phyloP scores from a whole-genome alignment of 2,888 invertebrate genomes.

The Unio delphinus region DNA sequence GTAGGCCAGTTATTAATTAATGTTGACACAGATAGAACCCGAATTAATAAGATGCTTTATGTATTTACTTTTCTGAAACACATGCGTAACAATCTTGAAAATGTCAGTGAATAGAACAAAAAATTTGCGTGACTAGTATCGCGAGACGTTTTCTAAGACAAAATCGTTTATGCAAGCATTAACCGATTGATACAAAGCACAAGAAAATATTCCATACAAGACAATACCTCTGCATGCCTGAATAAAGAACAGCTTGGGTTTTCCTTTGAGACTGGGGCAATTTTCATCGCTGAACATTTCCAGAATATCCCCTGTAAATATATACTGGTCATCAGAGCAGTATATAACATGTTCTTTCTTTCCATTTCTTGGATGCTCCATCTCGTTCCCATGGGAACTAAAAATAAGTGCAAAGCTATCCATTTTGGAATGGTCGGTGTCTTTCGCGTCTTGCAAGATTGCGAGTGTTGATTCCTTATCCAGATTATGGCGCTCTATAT shows the following conservation, averaged over 20 bases:
- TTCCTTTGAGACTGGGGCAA: slow-evolving; percentile 25
- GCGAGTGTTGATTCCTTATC: slow-evolving; percentile 16
- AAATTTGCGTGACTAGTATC: too few relatives aligned
- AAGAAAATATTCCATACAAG: too few relatives aligned
- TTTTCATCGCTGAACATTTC: slow-evolving; percentile 33
- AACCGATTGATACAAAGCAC: too few relatives aligned
- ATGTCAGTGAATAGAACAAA: too few relatives aligned
- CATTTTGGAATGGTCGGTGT: slow-evolving; percentile 19
- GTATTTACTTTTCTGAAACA: too few relatives aligned
- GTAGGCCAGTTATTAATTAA: too few relatives aligned
- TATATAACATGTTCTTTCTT: slow-evolving; percentile 26
- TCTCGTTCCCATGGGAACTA: slow-evolving; percentile 30
- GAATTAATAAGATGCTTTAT: too few relatives aligned
- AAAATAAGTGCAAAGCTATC: slow-evolving; percentile 31
- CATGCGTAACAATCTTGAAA: too few relatives aligned
- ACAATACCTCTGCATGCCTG: slow-evolving; percentile 34
- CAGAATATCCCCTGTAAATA: slow-evolving; percentile 29
- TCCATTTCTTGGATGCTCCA: slow-evolving; percentile 14
- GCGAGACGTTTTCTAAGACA: too few relatives aligned
- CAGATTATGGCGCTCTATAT: slow-evolving; percentile 13
- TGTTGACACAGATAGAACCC: too few relatives aligned
- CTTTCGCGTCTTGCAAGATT: slow-evolving; percentile 13
- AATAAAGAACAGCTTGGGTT: slow-evolving; percentile 35
- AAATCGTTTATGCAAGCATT: too few relatives aligned
- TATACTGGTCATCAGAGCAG: slow-evolving; percentile 27